phyloP scores from a whole-genome alignment of 2,797 vertebrate species.

The Hirundo rustica region DNA sequence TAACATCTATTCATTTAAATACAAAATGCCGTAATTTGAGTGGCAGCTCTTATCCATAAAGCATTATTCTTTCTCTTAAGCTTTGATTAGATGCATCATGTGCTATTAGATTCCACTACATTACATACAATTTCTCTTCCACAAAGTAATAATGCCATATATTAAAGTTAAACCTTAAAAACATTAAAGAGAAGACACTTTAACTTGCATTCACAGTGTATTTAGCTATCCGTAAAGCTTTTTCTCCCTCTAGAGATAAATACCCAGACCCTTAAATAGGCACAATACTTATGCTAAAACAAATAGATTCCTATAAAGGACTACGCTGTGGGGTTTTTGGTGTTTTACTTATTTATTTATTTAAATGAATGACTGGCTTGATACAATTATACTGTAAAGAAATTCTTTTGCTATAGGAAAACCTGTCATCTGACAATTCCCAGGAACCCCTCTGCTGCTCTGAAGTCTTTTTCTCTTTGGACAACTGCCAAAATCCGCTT shows the following conservation, averaged over 20 bases:
- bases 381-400: background rate
- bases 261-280: conserved; percentile 19
- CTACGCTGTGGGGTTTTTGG: too few species aligned
- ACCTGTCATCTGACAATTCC: background rate
- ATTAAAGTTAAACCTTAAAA: conserved; percentile 58
- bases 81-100: conserved; percentile 37
- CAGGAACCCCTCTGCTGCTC: background rate
- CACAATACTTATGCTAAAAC: conserved; percentile 23
- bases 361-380: background rate
- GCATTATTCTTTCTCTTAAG: conserved; percentile 31
- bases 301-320: conserved; percentile 27
- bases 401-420: conserved; percentile 28
- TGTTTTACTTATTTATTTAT: background rate
- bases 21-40: conserved; percentile 14
- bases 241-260: conserved; percentile 50
- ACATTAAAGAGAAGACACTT: conserved; percentile 21
- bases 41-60: conserved; percentile 37
- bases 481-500: conserved; percentile 26
- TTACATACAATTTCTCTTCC: conserved; percentile 48
- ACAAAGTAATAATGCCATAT: conserved; percentile 27
- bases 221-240: conserved; percentile 48
- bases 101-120: conserved; percentile 17
- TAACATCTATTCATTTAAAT: conserved; percentile 44
- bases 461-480: conserved; percentile 36
- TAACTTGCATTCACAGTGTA: conserved; percentile 26